Conservation (phyloP, 2,797 vertebrate genomes). For the Coregonus suidteri region DNA sequence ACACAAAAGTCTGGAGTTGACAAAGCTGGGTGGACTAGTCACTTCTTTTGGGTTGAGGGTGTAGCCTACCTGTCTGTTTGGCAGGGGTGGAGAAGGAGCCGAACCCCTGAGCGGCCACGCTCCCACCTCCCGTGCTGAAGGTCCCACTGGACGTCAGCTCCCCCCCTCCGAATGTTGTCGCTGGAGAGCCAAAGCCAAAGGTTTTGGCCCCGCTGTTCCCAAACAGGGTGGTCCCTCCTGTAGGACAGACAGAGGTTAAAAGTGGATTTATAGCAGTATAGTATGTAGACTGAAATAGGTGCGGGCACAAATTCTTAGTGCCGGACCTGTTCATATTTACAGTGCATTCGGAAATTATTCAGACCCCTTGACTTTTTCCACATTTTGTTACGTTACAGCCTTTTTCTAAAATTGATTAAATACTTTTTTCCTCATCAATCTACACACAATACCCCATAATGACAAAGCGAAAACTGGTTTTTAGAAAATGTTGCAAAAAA, state of each 20-base stretch:
- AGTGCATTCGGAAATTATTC: not conserved
- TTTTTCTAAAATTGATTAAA: too few relatives aligned
- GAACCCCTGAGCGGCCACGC: constrained; percentile 92
- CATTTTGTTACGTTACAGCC: too few relatives aligned
- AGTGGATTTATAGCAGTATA: not conserved
- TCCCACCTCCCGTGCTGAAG: constrained; percentile 87
- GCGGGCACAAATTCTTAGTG: too few relatives aligned
- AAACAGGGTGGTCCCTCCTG: constrained; percentile 84
- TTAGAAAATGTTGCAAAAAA: too few relatives aligned
- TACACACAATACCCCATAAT: too few relatives aligned
- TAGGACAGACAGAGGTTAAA: constrained; percentile 4
- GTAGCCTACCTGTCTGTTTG: constrained; percentile 72
- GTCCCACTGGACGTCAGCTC: constrained; percentile 90
- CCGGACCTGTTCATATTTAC: not conserved
- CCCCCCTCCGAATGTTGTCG: constrained; percentile 75
- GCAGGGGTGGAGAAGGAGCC: constrained; percentile 85
- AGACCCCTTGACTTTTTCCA: not conserved
- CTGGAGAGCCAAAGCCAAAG: constrained; percentile 78
- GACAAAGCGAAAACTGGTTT: too few relatives aligned
- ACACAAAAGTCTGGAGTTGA: constrained; percentile 34
- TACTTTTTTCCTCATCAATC: too few relatives aligned
- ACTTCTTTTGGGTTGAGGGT: not conserved
- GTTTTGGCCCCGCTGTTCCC: constrained; percentile 88
- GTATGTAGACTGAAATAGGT: too few relatives aligned
- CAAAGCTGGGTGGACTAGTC: not conserved